Evolutionary conservation across 1,140 invertebrate species (phyloP).

Genomic region (Pteromalus puparum): DNA sequence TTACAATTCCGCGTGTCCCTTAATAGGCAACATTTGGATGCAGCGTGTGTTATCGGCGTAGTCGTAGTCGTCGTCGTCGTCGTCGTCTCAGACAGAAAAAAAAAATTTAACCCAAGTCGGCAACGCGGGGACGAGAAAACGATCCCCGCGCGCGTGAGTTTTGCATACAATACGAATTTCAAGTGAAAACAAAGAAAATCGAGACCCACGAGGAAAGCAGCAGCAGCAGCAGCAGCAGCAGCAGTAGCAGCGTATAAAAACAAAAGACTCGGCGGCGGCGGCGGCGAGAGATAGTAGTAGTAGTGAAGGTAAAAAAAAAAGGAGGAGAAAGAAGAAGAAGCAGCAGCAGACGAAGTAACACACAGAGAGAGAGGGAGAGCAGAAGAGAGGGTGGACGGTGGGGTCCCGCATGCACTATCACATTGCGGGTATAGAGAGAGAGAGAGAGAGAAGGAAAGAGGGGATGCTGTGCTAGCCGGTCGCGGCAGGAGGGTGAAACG

Average conservation of each 20-base stretch:
- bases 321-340: constrained; percentile 7
- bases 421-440: constrained; percentile 47
- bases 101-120: neutral
- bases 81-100: neutral
- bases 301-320: constrained; percentile 20
- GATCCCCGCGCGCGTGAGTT: constrained; percentile 37
- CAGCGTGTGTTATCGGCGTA: constrained; percentile 49
- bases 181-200: constrained; percentile 55
- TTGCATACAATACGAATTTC: constrained; percentile 54
- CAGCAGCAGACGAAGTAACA: constrained; percentile 44
- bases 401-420: constrained; percentile 56
- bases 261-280: constrained; percentile 24
- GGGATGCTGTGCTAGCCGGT: neutral
- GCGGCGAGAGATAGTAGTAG: constrained; percentile 31
- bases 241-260: constrained; percentile 40
- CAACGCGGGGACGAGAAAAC: constrained; percentile 33
- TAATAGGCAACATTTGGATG: constrained; percentile 52
- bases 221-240: neutral
- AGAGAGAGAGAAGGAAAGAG: neutral
- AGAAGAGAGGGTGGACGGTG: constrained; percentile 30
- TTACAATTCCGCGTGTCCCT: constrained; percentile 57
- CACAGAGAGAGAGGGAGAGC: neutral
- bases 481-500: constrained; percentile 37
- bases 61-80: no score
- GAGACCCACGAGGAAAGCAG: constrained; percentile 26